A percentile compares a stretch with the other conserved stretches of the same genome.
These are phyloP conservation scores for Uropetala carovei DNA, from an alignment of 2,888 invertebrate species.

Conservation along the genomic window DNA sequence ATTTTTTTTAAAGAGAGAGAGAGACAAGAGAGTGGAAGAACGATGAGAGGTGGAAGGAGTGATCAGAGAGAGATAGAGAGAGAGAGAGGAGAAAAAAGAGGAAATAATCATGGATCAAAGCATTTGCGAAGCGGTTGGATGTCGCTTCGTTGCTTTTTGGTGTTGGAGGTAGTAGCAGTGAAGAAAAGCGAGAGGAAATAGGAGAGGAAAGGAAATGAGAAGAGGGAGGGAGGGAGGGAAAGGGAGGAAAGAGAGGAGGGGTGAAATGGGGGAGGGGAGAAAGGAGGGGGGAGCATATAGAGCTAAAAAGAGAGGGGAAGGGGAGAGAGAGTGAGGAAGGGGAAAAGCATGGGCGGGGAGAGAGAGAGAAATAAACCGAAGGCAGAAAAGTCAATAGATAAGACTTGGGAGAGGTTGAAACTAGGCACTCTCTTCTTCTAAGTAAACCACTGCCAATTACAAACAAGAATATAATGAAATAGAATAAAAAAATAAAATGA, in stretches of 20 bases:
- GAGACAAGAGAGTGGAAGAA: no score
- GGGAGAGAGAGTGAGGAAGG: no score
- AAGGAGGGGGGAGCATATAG: not conserved
- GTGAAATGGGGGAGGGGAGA: not conserved
- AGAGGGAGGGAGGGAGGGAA: not conserved
- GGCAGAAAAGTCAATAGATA: no score
- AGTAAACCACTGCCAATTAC: no score
- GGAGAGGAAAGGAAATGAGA: not conserved
- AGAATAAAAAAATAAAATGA: no score
- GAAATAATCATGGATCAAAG: not conserved
- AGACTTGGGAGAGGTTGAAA: no score
- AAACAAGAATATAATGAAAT: not conserved
- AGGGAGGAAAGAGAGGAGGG: not conserved
- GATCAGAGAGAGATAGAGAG: not conserved
- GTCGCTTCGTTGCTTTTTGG: not conserved
- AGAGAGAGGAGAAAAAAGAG: not conserved
- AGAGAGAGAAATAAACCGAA: no score
- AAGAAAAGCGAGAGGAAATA: not conserved
- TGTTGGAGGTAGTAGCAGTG: not conserved
- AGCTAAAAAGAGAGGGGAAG: not conserved
- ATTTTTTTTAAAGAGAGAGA: not conserved
- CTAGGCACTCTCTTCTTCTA: no score
- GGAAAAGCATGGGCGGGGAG: not conserved
- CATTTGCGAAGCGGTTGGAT: not conserved
- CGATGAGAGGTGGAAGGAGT: not conserved